A percentile compares a stretch with the other conserved stretches of the same genome.
Conservation (phyloP, 2,888 invertebrate species). For the Beris morrisii region DNA sequence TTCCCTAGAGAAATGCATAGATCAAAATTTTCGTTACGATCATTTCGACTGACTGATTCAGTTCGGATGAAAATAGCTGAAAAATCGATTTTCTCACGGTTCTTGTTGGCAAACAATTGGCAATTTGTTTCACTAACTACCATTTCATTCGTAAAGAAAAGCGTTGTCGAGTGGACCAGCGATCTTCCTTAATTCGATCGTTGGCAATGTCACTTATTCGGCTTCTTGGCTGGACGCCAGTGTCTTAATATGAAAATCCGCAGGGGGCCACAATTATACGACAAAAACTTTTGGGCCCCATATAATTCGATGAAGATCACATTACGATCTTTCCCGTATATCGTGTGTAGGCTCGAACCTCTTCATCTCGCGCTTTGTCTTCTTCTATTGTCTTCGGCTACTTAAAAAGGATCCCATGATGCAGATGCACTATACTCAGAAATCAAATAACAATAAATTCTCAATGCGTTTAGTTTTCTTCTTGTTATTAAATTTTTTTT, state of each 20-base stretch:
- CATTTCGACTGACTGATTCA: too few relatives aligned
- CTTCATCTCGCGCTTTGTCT: too few relatives aligned
- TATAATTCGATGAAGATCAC: too few relatives aligned
- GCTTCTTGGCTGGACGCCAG: slow-evolving; percentile 4
- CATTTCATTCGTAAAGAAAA: background rate
- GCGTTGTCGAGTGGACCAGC: background rate
- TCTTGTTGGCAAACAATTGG: background rate
- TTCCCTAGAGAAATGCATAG: slow-evolving; percentile 10
- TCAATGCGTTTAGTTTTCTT: background rate
- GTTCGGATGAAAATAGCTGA: background rate
- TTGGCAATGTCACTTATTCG: background rate
- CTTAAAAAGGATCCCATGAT: slow-evolving; percentile 9
- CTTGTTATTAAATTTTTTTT: background rate
- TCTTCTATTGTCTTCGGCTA: background rate
- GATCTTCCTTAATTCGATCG: too few relatives aligned
- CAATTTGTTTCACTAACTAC: slow-evolving; percentile 9
- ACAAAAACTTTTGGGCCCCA: too few relatives aligned
- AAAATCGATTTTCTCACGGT: background rate
- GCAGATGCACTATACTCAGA: background rate
- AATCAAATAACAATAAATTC: slow-evolving; percentile 6
- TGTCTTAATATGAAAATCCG: slow-evolving; percentile 7
- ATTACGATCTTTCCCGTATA: too few relatives aligned
- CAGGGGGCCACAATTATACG: slow-evolving; percentile 1
- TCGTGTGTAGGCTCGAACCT: too few relatives aligned
- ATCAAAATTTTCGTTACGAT: too few relatives aligned